Conservation (phyloP, 2,888 invertebrate genomes). For the Standfussiana lucernea region DNA sequence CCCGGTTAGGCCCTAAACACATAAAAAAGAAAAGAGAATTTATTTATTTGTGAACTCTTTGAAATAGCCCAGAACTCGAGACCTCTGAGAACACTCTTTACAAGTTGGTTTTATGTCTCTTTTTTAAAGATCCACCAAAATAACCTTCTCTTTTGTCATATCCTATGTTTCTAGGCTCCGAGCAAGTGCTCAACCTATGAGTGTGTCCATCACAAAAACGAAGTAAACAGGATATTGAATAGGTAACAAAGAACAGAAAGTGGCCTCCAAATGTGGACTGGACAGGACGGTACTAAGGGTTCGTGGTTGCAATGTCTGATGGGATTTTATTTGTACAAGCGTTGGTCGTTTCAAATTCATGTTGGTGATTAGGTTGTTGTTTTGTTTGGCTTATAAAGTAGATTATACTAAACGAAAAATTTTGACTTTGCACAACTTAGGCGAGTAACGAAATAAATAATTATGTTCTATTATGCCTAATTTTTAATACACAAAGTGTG, state of each 20-base stretch:
- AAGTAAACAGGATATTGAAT: slow-evolving; percentile 75
- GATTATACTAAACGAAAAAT: no score
- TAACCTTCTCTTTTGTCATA: slow-evolving; percentile 1
- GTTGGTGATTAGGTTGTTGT: neutral
- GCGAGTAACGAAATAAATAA: no score
- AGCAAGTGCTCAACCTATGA: slow-evolving; percentile 55
- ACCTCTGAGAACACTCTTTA: neutral
- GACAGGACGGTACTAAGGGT: slow-evolving; percentile 66
- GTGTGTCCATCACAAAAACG: slow-evolving; percentile 70
- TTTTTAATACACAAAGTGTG: neutral
- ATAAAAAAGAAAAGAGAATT: no score
- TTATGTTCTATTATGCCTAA: no score
- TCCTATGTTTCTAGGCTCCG: slow-evolving; percentile 35
- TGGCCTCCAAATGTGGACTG: slow-evolving; percentile 70
- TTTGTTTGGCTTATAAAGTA: neutral
- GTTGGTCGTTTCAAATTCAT: neutral
- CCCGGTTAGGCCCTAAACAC: no score
- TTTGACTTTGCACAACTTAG: no score
- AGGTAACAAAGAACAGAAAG: slow-evolving; percentile 74
- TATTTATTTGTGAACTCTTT: no score
- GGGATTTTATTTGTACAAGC: slow-evolving; percentile 36
- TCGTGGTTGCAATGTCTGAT: slow-evolving; percentile 11
- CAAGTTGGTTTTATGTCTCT: neutral
- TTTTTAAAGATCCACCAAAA: neutral
- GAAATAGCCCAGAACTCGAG: neutral